Conservation (phyloP, 2,888 invertebrate genomes). For the Salpingus planirostris region DNA sequence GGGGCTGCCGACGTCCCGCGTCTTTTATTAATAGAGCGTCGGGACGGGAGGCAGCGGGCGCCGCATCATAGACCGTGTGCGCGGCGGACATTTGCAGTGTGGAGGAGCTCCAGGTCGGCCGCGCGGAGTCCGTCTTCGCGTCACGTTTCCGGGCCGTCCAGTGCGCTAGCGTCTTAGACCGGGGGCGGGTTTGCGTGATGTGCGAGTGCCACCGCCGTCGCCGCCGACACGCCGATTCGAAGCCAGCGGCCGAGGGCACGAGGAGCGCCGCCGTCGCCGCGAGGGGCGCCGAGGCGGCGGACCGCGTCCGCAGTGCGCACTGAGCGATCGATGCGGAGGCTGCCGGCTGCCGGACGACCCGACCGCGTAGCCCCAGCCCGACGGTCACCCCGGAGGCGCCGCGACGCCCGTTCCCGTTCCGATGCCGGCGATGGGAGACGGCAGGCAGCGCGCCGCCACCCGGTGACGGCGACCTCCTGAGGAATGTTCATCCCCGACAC, state of each 20-base stretch:
- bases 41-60: conserved; percentile 16
- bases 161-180: too few relatives aligned
- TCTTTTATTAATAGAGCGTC: conserved; percentile 28
- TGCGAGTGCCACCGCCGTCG: conserved; percentile 13
- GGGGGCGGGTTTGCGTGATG: conserved; percentile 13
- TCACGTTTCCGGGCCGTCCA: too few relatives aligned
- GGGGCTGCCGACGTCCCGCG: conserved; percentile 22
- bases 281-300: conserved; percentile 4
- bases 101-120: conserved; percentile 7
- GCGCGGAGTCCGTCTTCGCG: neutral
- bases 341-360: conserved; percentile 16
- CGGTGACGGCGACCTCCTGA: conserved; percentile 41
- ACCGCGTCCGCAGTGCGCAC: conserved; percentile 29
- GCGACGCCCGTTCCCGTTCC: conserved; percentile 9
- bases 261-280: conserved; percentile 2
- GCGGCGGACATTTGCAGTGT: conserved; percentile 20
- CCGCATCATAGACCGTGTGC: conserved; percentile 4
- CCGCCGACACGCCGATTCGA: conserved; percentile 6
- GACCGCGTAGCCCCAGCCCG: conserved; percentile 1
- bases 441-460: conserved; percentile 35
- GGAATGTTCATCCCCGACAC: conserved; percentile 89
- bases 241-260: conserved; percentile 6
- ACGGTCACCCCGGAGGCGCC: conserved; percentile 5
- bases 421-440: conserved; percentile 34
- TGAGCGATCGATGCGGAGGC: conserved; percentile 32